A percentile compares a stretch with the other conserved stretches of the same genome.
Conservation (phyloP, 2,888 invertebrate species). For the Acleris literana region DNA sequence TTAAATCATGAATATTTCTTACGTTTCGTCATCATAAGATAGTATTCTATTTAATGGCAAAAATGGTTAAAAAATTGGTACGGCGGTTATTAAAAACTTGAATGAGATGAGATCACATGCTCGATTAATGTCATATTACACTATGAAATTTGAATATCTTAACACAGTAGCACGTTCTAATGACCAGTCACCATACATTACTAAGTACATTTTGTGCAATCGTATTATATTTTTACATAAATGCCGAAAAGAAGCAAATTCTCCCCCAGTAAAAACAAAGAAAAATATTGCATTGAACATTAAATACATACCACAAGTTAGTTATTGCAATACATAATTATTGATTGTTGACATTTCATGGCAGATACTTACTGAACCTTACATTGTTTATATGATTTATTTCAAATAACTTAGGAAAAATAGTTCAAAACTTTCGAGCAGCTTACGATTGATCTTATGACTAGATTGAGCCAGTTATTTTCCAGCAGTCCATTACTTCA, state of each 20-base stretch:
- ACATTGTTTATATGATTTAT: constrained; percentile 66
- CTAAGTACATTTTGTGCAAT: constrained; percentile 82
- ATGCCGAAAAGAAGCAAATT: constrained; percentile 54
- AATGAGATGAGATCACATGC: constrained; percentile 77
- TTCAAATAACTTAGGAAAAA: constrained; percentile 70
- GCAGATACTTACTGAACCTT: constrained; percentile 49
- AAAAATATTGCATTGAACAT: constrained; percentile 61
- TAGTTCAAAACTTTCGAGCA: constrained; percentile 72
- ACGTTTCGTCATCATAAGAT: constrained; percentile 56
- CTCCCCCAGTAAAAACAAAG: constrained; percentile 44
- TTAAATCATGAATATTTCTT: constrained; percentile 52
- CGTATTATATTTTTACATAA: constrained; percentile 62
- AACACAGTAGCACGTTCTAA: constrained; percentile 55
- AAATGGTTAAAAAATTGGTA: constrained; percentile 49
- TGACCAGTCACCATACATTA: constrained; percentile 58
- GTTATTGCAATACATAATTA: constrained; percentile 55
- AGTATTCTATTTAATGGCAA: constrained; percentile 51
- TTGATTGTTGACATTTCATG: constrained; percentile 55
- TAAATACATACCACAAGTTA: constrained; percentile 61
- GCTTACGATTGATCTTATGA: constrained; percentile 81
- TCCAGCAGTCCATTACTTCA: constrained; percentile 64
- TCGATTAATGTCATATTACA: constrained; percentile 61
- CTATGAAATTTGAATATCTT: constrained; percentile 58
- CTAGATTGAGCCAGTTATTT: constrained; percentile 82
- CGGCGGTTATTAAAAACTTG: constrained; percentile 49